Evolutionary conservation across 2,888 invertebrate species (phyloP).

Genomic region (Limnephilus auricula): DNA sequence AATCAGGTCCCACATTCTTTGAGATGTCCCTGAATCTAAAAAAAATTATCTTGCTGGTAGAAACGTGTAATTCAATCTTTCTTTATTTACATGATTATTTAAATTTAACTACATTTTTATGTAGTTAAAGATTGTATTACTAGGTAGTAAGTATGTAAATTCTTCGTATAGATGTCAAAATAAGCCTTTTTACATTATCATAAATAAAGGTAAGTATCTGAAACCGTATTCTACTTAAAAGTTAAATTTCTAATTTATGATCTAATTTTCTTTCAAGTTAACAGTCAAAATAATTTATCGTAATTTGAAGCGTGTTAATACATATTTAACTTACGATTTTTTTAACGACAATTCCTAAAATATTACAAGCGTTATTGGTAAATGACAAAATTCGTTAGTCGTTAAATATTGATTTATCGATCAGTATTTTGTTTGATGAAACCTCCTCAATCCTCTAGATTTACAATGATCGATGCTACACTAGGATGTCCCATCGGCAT

Average conservation of each 20-base stretch:
- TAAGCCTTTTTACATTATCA: neutral
- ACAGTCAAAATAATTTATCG: neutral
- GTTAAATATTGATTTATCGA: neutral
- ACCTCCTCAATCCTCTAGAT: neutral
- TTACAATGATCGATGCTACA: neutral
- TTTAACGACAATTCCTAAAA: neutral
- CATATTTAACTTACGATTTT: neutral
- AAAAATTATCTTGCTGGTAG: too few relatives aligned
- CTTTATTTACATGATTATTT: too few relatives aligned
- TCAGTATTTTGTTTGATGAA: neutral
- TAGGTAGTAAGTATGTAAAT: neutral
- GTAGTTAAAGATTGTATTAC: neutral
- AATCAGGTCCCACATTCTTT: too few relatives aligned
- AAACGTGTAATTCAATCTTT: too few relatives aligned
- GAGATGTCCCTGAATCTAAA: too few relatives aligned
- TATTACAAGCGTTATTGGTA: constrained; percentile 3
- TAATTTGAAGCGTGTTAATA: constrained; percentile 4
- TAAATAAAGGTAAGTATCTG: neutral
- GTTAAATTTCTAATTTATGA: neutral
- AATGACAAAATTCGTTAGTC: neutral
- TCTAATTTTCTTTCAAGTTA: neutral
- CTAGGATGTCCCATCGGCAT: neutral
- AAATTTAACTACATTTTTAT: neutral
- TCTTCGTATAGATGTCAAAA: neutral
- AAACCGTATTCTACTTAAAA: neutral